Evolutionary conservation across 2,797 vertebrate genomes (phyloP).

Genomic region (Lagorchestes hirsutus): DNA sequence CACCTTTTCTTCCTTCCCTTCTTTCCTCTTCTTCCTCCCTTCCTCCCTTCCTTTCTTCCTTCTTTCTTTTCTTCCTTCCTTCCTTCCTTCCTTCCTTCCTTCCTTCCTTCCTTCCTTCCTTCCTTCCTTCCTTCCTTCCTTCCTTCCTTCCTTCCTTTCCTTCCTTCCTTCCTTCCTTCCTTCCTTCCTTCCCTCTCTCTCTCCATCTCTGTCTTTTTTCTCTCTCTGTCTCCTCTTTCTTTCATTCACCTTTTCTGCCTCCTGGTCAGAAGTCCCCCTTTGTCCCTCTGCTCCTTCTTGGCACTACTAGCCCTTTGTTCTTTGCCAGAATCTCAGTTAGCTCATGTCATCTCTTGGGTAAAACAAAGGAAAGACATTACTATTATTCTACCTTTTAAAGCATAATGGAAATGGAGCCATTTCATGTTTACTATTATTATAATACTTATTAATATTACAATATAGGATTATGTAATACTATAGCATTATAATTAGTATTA

Average conservation of each 20-base stretch:
- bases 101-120: too few species aligned
- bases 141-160: too few species aligned
- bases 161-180: too few species aligned
- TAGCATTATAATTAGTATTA: too few species aligned
- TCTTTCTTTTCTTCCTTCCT: not conserved
- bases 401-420: conserved; percentile 4
- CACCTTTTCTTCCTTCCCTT: not conserved
- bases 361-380: conserved; percentile 18
- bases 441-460: not conserved
- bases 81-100: not conserved
- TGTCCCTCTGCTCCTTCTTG: not conserved
- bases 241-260: not conserved
- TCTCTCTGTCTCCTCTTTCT: not conserved
- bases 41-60: not conserved
- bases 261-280: conserved; percentile 10
- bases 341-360: not conserved
- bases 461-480: too few species aligned
- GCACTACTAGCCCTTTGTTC: not conserved
- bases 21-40: not conserved
- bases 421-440: conserved; percentile 1
- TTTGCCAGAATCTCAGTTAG: conserved; percentile 22
- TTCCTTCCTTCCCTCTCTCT: too few species aligned
- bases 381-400: conserved; percentile 12
- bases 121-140: not conserved
- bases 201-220: not conserved